Percentiles rank a stretch among this genome's conserved stretches.
Conservation (phyloP, 2,113 vertebrate species). For the Pristiophorus japonicus region DNA sequence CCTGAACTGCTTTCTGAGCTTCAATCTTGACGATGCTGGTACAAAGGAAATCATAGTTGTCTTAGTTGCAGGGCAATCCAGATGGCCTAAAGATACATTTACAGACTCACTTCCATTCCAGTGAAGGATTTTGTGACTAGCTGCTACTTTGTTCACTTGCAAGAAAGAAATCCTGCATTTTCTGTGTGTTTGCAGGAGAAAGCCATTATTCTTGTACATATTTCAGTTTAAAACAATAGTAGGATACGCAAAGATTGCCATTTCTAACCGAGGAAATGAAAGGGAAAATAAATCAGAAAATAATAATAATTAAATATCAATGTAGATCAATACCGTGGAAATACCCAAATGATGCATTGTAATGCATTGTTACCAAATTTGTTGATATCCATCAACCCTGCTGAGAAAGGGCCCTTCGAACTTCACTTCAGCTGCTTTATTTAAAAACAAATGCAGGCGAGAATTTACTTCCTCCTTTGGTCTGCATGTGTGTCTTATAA, state of each 20-base stretch:
- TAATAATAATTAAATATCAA: background rate
- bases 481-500: background rate
- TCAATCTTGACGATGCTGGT: background rate
- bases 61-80: too few species aligned
- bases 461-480: background rate
- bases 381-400: background rate
- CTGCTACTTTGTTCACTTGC: background rate
- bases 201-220: too few species aligned
- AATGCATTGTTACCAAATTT: background rate
- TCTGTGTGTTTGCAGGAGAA: background rate
- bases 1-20: background rate
- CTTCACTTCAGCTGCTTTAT: background rate
- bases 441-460: background rate
- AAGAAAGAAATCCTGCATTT: background rate
- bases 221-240: background rate
- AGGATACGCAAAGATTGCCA: background rate
- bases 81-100: too few species aligned
- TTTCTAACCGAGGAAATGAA: background rate
- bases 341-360: background rate
- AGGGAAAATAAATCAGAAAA: background rate
- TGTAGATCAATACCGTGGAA: background rate
- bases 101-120: too few species aligned
- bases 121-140: background rate
- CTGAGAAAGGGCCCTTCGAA: background rate
- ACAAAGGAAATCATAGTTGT: too few species aligned